phyloP scores from a whole-genome alignment of 2,888 invertebrate genomes.

The Fragum fragum region DNA sequence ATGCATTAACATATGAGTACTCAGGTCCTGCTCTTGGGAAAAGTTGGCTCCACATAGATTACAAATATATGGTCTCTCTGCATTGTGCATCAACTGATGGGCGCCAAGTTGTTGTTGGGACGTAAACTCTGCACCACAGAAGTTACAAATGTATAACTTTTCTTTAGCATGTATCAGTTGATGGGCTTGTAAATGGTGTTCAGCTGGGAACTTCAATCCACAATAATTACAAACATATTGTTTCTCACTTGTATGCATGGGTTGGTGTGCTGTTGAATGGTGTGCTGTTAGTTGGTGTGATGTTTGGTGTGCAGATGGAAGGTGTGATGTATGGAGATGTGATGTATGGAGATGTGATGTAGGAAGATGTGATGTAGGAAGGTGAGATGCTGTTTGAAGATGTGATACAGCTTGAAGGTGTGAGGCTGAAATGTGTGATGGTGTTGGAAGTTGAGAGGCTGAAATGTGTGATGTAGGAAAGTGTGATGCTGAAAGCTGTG shows the following conservation, averaged over 20 bases:
- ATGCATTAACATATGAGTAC: constrained; percentile 27
- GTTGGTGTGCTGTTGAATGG: constrained; percentile 8
- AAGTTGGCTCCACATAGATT: constrained; percentile 25
- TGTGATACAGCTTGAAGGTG: neutral
- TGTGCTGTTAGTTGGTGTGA: neutral
- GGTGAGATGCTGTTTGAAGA: neutral
- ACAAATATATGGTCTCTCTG: constrained; percentile 16
- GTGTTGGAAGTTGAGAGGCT: neutral
- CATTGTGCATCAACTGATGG: constrained; percentile 21
- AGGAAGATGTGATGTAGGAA: neutral
- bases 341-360: neutral
- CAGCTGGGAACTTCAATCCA: constrained; percentile 20
- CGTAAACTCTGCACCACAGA: constrained; percentile 19
- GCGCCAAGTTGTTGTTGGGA: constrained; percentile 20
- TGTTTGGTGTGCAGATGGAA: neutral
- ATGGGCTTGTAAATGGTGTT: constrained; percentile 15
- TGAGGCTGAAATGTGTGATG: neutral
- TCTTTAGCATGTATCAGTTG: constrained; percentile 23
- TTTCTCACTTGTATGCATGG: constrained; percentile 9
- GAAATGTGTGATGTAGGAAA: too few species aligned
- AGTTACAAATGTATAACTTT: constrained; percentile 20
- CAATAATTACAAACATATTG: constrained; percentile 28
- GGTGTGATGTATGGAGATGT: neutral
- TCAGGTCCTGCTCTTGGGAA: constrained; percentile 17
- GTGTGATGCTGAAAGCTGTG: neutral